These are phyloP conservation scores for Eupristina koningsbergeri DNA, from an alignment of 1,140 invertebrate genomes.

Conservation along the genomic window DNA sequence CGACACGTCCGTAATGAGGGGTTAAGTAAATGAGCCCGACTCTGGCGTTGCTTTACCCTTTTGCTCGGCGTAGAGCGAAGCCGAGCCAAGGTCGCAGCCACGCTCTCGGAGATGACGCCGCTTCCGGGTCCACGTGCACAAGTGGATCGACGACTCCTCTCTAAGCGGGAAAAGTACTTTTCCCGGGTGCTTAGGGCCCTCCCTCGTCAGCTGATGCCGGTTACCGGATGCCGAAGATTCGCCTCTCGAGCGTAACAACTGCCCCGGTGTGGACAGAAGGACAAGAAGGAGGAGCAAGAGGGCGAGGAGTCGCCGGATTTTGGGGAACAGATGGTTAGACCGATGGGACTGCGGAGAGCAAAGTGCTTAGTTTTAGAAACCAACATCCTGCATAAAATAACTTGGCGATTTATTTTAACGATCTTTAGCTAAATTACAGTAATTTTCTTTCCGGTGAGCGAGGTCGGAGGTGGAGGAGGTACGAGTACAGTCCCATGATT, in stretches of 20 bases:
- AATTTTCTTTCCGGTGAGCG: constrained; percentile 13
- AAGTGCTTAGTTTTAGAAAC: not conserved
- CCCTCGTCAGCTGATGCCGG: too few relatives aligned
- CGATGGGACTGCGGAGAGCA: not conserved
- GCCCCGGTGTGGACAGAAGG: not conserved
- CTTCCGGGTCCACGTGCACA: too few relatives aligned
- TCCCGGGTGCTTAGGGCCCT: too few relatives aligned
- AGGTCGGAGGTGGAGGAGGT: not conserved
- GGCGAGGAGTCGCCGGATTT: not conserved
- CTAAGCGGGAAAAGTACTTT: too few relatives aligned
- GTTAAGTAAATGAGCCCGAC: not conserved
- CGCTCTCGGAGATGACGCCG: too few relatives aligned
- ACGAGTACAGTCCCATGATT: not conserved
- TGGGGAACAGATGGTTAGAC: not conserved
- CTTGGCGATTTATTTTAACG: constrained; percentile 36
- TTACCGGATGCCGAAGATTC: too few relatives aligned
- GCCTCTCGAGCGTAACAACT: not conserved
- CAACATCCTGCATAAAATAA: constrained; percentile 7
- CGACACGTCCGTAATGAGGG: not conserved
- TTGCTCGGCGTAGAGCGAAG: too few relatives aligned
- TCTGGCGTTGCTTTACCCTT: not conserved
- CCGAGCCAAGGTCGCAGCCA: too few relatives aligned
- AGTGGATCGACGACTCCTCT: too few relatives aligned
- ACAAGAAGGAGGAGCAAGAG: not conserved
- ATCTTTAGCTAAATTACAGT: constrained; percentile 38